Evolutionary conservation across 2,888 invertebrate species (phyloP).

Genomic region (Carpatolechia fugitivella): DNA sequence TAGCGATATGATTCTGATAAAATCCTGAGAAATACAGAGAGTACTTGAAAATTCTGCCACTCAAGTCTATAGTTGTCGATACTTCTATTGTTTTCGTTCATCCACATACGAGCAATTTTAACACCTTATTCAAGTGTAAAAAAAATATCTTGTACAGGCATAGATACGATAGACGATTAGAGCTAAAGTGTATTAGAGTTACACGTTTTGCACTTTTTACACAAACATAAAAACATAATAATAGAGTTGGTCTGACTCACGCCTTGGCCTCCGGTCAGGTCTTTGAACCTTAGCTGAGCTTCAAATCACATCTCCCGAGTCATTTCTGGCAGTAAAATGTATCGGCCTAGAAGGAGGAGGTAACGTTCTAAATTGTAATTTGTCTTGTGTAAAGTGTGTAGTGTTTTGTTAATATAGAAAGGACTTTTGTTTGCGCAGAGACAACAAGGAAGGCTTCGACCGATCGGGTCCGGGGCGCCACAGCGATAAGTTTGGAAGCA

Average conservation of each 20-base stretch:
- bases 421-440: slow-evolving; percentile 43
- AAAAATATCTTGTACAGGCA: not conserved
- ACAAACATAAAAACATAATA: slow-evolving; percentile 50
- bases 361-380: slow-evolving; percentile 2
- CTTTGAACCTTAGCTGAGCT: slow-evolving; percentile 56
- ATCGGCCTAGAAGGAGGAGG: slow-evolving; percentile 38
- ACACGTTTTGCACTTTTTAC: slow-evolving; percentile 38
- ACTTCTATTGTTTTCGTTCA: too few species aligned
- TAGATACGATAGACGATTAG: not conserved
- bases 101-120: too few species aligned
- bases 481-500: slow-evolving; percentile 61
- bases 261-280: slow-evolving; percentile 59
- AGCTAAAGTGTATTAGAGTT: not conserved
- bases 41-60: too few species aligned
- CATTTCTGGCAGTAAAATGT: slow-evolving; percentile 45
- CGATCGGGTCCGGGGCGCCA: slow-evolving; percentile 61
- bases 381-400: slow-evolving; percentile 8
- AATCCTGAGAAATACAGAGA: too few species aligned
- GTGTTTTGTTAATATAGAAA: slow-evolving; percentile 22
- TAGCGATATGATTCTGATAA: too few species aligned
- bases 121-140: too few species aligned
- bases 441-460: slow-evolving; percentile 60
- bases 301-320: slow-evolving; percentile 28
- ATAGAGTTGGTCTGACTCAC: slow-evolving; percentile 62
- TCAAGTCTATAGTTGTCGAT: too few species aligned